Base-by-base conservation (phyloP, 2,888 invertebrate genomes). In the Cabera pusaria region DNA sequence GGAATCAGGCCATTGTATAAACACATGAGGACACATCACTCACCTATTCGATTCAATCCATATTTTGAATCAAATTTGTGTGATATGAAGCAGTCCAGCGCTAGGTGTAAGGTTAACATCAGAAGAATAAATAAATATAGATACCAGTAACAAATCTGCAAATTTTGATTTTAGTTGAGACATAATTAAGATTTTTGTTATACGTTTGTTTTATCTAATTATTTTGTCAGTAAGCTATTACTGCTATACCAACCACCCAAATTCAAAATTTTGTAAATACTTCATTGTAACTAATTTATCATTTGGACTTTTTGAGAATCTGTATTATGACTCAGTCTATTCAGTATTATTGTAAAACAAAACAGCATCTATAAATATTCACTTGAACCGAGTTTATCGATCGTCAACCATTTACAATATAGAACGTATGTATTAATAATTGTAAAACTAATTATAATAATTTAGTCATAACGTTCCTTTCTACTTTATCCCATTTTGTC, bases 21-120 rank as follows among this genome's bases (percentile, higher is more conserved):
- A 58, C 57, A 56, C 54, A 33, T 41, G 43, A 28, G 67, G 74
- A 77, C 70, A 77, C 70, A 56, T 56, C 56, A 55, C 55, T 76
- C 74, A 83, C 80, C 70, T 68, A 49, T 72, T 64, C 65, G 73
- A 69, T 85, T 85, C 81, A 68, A 73, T 66, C 34, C 22, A 14
- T 44, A 47, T 35, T 25, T 75, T 73, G 80, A 86, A 87, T 72
- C 69, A 67, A 45, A 63, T 65, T 62, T 69, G 72, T 58, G 80
- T 82, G 77, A 64, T 50, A 54, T 53, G 56, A 58, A 37, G 46
- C 43, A 43, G 66, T 72, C 71, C 61, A 42, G n/a, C 11, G 5
- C 17, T 31, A 36, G 31, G 14, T 31, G 18, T 29, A 26, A 22
- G 35, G 12, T 26, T 31, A 31, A 42, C 35, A 36, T 19, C 33